Base-by-base conservation (phyloP, 53 echinoderm and acorn worm species). In the Pentamera pediparva region DNA sequence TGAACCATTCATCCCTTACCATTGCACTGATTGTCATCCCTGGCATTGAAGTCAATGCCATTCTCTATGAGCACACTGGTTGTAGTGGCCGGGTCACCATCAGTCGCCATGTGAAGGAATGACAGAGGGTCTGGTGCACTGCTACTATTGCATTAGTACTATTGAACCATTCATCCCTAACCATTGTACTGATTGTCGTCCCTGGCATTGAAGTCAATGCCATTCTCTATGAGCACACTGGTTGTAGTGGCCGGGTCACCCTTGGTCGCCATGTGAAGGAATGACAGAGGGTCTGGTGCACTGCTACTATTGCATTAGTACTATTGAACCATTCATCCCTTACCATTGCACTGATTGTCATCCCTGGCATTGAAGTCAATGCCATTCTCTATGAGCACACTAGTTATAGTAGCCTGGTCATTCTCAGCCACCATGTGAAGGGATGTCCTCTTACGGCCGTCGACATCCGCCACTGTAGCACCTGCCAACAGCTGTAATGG, bases 1-100 rank as follows among this genome's bases (percentile, higher is more conserved):
- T n/a, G n/a, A n/a, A n/a, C n/a, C n/a, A n/a, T n/a, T n/a, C n/a
- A 47, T 35, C 47, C 62, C 86, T 74, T 54, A 98, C 98, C 86
- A 59, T 92, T 89, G 57, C 91, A 92, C 41, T 77, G 77, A 52
- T 91, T 86, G 51, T 80, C 86, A 75, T 98, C 91, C 20, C 86
- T 28, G 2, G 91, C 81, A 67, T 98, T 88, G 6, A 98, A 79
- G 18, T 89, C 76, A 49, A 98, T 74, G 1, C 86, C 86, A 69
- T 98, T 98, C 65, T 98, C 98, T 56, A 98, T 92, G 37, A 98
- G 89, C 11, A 91, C 86, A 58, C 89, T 86, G 35, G 83, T 79
- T 32, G 91, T 88, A 2, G 84, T 75, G 3, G 87, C 53, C 24
- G 86, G 91, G 78, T 98, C 98, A 13, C 33, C 75, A 7, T 78